Conservation (phyloP, 2,113 vertebrate species). For the Pterocles gutturalis region DNA sequence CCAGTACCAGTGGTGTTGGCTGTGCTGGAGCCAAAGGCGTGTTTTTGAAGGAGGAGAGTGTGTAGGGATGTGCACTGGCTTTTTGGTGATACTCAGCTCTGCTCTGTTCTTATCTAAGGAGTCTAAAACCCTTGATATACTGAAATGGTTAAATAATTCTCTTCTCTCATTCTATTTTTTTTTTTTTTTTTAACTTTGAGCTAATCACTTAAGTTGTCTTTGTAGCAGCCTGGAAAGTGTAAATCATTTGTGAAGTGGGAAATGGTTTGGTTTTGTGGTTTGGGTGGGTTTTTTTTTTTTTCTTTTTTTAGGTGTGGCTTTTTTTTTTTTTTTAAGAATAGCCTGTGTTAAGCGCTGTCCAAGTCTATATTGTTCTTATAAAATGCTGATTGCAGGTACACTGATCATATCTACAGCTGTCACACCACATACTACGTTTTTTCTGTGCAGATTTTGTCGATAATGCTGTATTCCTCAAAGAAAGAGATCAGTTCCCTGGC, state of each 20-base stretch:
- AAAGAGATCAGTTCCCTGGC: slow-evolving; percentile 87
- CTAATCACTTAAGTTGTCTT: background rate
- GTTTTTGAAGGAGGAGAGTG: background rate
- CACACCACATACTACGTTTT: background rate
- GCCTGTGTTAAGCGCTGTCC: background rate
- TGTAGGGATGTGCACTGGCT: background rate
- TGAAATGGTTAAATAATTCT: background rate
- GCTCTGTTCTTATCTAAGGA: background rate
- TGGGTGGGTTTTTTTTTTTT: background rate
- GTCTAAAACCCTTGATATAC: background rate
- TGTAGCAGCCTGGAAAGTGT: background rate
- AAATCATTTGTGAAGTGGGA: background rate
- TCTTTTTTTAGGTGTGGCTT: background rate
- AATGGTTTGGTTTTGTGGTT: background rate
- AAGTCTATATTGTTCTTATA: background rate
- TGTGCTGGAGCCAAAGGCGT: background rate
- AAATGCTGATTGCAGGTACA: background rate
- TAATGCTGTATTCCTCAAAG: slow-evolving; percentile 97
- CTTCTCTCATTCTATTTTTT: too few species aligned
- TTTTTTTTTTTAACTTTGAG: background rate
- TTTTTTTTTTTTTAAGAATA: background rate
- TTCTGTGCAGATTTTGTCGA: slow-evolving; percentile 85
- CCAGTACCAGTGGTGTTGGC: background rate
- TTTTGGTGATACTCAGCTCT: background rate
- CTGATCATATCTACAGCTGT: background rate